Evolutionary conservation across 2,888 invertebrate species (phyloP), one percentile per base, ranked within the genome.

Genomic region (Opisthograptis luteolata): DNA sequence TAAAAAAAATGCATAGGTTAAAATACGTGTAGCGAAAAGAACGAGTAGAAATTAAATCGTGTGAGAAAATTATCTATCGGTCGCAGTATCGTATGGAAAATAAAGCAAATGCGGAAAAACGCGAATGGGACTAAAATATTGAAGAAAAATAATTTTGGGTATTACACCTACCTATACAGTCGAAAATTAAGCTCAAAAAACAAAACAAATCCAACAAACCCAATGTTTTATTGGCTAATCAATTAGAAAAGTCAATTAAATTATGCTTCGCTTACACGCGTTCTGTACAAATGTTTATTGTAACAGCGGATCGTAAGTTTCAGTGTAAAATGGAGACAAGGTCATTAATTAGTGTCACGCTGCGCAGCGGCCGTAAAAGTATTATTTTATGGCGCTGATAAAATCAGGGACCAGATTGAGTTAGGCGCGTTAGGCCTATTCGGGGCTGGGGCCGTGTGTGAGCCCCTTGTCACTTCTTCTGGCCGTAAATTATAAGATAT

Each of bases 341-440:
- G 68, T 65, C 81, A 87, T 88, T 87, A 88, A 88, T 88, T 88
- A 86, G 64, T 69, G 76, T 70, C 86, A 81, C 67, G 73, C 66
- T 55, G 78, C 66, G 59, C 55, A 64, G 49, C 44, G 65, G 55
- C 68, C 72, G 66, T 81, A 78, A 82, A 80, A 70, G 74, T 70
- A 76, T 72, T 68, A 68, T 77, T 85, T 85, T 84, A 85, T 74
- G 74, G 59, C 39, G 40, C 40, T 49, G 83, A 84, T 85, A 80
- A 70, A 64, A 84, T 85, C 82, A 50, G 60, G 52, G 50, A 10
- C 43, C 15, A 44, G 55, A 55, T 59, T 55, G 56, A 55, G 53
- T 37, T 15, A 20, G 20, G 13, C 10, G 36, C 30, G 32, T 34
- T 32, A 46, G 45, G 39, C 46, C 46, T 32, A 46, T 34, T 15